Conservation (phyloP, 2,888 invertebrate species). For the Onthophagus sagittarius region DNA sequence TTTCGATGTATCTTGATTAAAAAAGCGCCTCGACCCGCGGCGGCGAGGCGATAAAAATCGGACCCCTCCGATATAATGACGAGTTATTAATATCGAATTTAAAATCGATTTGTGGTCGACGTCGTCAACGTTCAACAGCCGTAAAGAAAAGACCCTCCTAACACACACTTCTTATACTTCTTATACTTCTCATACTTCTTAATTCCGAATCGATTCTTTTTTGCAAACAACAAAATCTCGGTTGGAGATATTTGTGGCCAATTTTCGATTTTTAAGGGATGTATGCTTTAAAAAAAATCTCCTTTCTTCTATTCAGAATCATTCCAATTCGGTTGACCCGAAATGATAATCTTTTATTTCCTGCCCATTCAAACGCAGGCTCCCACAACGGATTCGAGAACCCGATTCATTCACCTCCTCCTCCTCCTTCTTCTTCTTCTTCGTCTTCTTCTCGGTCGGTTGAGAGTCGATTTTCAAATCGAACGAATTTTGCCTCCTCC, state of each 20-base stretch:
- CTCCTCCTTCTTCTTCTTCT: background rate
- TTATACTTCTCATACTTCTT: no score
- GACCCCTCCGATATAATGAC: conserved; percentile 8
- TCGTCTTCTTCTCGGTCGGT: no score
- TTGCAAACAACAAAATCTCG: background rate
- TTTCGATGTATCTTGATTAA: background rate
- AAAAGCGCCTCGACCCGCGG: background rate
- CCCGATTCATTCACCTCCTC: no score
- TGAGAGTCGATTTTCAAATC: background rate
- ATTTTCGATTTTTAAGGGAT: background rate
- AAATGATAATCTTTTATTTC: background rate
- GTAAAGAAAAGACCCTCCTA: background rate
- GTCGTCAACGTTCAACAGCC: background rate
- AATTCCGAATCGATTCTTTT: background rate
- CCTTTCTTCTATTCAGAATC: background rate
- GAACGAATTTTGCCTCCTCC: background rate
- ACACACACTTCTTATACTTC: no score
- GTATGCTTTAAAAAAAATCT: background rate
- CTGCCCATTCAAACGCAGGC: background rate
- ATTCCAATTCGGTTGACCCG: background rate
- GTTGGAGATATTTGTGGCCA: background rate
- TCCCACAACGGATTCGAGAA: no score
- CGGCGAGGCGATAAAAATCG: background rate
- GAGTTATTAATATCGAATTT: conserved; percentile 25
- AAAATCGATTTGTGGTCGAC: conserved; percentile 24